phyloP scores from a whole-genome alignment of 2,797 vertebrate species.

The Leuciscus waleckii region DNA sequence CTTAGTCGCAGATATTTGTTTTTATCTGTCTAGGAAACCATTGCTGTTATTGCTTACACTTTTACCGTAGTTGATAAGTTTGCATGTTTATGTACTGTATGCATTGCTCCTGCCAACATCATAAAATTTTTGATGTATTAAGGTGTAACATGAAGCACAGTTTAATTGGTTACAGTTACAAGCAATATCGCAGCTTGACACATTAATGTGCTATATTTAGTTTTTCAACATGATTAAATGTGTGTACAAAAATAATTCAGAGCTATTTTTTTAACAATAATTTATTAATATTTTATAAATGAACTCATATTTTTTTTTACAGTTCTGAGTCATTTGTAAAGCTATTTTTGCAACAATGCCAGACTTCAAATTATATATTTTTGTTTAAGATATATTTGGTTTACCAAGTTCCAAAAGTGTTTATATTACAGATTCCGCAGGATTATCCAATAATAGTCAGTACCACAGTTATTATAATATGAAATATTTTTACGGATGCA shows the following conservation, averaged over 20 bases:
- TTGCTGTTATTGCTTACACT: neutral
- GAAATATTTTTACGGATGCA: neutral
- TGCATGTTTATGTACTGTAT: neutral
- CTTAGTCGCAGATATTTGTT: neutral
- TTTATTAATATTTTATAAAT: neutral
- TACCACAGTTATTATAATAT: neutral
- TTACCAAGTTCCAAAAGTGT: neutral
- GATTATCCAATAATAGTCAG: neutral
- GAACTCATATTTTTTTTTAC: neutral
- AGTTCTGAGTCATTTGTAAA: neutral
- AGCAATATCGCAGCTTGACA: neutral
- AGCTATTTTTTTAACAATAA: neutral
- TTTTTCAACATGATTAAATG: neutral
- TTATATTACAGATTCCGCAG: neutral
- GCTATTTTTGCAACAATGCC: neutral
- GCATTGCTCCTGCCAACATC: neutral
- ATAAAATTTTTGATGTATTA: neutral
- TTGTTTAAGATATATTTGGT: neutral
- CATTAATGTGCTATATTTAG: neutral
- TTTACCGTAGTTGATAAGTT: neutral
- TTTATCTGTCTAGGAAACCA: conserved; percentile 5
- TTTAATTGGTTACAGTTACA: neutral
- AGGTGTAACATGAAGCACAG: neutral
- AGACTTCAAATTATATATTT: neutral
- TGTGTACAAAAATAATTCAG: neutral